phyloP scores from a whole-genome alignment of 2,113 vertebrate species.

The Oreochromis tanganicae region DNA sequence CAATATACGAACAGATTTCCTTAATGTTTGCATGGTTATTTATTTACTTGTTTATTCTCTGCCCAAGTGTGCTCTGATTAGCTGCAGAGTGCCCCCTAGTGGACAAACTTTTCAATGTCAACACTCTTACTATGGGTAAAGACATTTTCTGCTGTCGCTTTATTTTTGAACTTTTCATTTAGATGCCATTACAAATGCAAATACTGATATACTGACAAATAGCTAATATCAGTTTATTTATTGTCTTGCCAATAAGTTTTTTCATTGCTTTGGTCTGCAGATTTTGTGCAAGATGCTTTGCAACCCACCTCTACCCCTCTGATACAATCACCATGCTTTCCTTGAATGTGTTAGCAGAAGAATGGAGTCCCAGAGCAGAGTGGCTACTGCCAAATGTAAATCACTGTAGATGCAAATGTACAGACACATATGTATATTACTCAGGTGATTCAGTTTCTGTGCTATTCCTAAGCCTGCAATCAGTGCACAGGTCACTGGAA shows the following conservation, averaged over 20 bases:
- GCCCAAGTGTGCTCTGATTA: not conserved
- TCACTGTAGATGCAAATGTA: not conserved
- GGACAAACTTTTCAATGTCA: not conserved
- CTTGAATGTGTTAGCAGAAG: not conserved
- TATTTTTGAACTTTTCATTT: not conserved
- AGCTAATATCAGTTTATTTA: not conserved
- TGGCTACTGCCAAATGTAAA: not conserved
- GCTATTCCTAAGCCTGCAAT: not conserved
- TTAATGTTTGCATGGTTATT: not conserved
- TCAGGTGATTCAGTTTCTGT: not conserved
- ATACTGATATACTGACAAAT: not conserved
- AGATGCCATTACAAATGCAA: not conserved
- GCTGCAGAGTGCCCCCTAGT: not conserved
- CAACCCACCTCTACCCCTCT: not conserved
- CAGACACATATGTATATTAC: not conserved
- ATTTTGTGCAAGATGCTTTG: not conserved
- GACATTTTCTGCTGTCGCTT: not conserved
- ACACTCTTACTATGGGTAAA: rapidly evolving
- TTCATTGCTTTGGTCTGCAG: not conserved
- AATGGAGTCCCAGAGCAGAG: not conserved
- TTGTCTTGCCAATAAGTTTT: not conserved
- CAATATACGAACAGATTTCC: rapidly evolving
- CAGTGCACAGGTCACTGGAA: not conserved
- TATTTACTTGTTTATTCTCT: not conserved
- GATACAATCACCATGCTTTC: not conserved